Percentiles rank a stretch among this genome's conserved stretches.
Evolutionary conservation across 2,888 invertebrate species (phyloP).

Genomic region (Torymus aiolomorphi): DNA sequence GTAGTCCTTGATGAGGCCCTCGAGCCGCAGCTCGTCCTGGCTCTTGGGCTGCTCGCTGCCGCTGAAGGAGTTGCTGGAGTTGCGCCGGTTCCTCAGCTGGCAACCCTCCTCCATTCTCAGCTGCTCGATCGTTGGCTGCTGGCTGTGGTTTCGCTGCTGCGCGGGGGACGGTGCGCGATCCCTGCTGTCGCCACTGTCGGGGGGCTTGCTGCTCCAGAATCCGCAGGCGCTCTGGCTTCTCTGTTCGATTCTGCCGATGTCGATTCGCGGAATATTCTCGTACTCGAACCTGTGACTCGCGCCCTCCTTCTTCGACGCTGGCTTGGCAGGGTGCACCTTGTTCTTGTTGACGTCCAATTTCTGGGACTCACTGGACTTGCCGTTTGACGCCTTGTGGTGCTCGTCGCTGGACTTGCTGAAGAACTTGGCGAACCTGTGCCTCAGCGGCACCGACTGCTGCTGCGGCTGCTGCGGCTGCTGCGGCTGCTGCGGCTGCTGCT

Average conservation of each 20-base stretch:
- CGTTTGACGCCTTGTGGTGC: constrained; percentile 27
- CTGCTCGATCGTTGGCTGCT: constrained; percentile 71
- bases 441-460: constrained; percentile 65
- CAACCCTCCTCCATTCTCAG: constrained; percentile 71
- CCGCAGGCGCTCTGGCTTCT: constrained; percentile 33
- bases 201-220: constrained; percentile 9
- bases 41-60: constrained; percentile 54
- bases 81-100: constrained; percentile 65
- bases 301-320: constrained; percentile 51
- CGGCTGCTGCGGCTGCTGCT: constrained; percentile 71
- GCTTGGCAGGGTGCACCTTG: constrained; percentile 54
- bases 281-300: constrained; percentile 70
- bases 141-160: constrained; percentile 40
- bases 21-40: constrained; percentile 65
- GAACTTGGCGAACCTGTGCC: constrained; percentile 70
- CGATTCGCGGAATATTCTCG: constrained; percentile 73
- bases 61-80: constrained; percentile 57
- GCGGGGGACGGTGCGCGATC: not conserved
- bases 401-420: constrained; percentile 63
- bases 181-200: constrained; percentile 9
- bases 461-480: too few relatives aligned
- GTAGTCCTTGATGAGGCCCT: constrained; percentile 70
- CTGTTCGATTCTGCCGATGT: constrained; percentile 70
- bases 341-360: constrained; percentile 73
- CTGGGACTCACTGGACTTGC: constrained; percentile 61